Evolutionary conservation across 2,888 invertebrate species (phyloP).

Genomic region (Brenthis ino): DNA sequence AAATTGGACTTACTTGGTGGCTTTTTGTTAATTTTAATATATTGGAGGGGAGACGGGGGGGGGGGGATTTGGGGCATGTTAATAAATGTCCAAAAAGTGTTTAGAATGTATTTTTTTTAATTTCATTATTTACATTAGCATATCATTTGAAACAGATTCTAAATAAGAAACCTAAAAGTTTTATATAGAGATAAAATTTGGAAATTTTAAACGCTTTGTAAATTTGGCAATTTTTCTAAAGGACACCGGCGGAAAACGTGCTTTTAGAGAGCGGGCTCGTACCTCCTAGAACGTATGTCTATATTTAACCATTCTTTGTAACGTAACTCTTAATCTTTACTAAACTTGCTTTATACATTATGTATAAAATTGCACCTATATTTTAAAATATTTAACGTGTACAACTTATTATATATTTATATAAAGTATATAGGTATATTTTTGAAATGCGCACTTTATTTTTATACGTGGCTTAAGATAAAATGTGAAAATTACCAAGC

Average conservation of each 20-base stretch:
- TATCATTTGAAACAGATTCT: not conserved
- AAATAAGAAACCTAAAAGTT: not conserved
- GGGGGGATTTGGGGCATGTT: too few relatives aligned
- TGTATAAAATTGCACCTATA: not conserved
- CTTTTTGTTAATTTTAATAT: not conserved
- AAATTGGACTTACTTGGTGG: not conserved
- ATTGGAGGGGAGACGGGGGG: too few relatives aligned
- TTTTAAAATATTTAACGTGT: not conserved
- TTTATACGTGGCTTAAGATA: too few relatives aligned
- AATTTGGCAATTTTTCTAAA: conserved; percentile 58
- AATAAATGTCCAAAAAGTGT: too few relatives aligned
- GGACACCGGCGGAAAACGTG: conserved; percentile 77
- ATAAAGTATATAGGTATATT: not conserved
- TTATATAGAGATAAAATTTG: too few relatives aligned
- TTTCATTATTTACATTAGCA: too few relatives aligned
- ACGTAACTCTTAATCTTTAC: conserved; percentile 16
- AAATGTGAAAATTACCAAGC: too few relatives aligned
- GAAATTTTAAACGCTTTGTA: conserved; percentile 45
- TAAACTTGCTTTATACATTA: conserved; percentile 1
- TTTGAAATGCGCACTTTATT: too few relatives aligned
- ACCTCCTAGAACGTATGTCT: conserved; percentile 67
- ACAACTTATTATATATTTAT: not conserved
- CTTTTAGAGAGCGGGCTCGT: conserved; percentile 71
- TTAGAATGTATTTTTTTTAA: too few relatives aligned
- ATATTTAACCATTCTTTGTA: conserved; percentile 14